Conservation (phyloP, 2,888 invertebrate species). For the Epinotia brunnichana region DNA sequence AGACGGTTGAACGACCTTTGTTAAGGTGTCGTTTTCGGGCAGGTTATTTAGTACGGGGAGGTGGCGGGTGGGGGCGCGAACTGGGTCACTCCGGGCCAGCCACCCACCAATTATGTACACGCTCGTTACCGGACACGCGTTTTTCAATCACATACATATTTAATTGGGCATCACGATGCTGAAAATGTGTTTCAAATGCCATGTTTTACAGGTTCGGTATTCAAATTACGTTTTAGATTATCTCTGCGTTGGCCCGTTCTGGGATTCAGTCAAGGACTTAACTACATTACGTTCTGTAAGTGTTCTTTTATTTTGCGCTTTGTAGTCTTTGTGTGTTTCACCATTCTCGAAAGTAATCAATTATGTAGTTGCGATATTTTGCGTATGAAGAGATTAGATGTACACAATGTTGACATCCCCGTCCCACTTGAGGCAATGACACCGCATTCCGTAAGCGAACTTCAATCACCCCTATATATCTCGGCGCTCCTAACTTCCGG, state of each 20-base stretch:
- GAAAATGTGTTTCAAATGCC: slow-evolving; percentile 79
- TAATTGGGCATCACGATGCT: slow-evolving; percentile 83
- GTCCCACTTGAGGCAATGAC: slow-evolving; percentile 39
- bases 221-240: slow-evolving; percentile 61
- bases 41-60: slow-evolving; percentile 78
- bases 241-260: slow-evolving; percentile 31
- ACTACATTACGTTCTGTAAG: slow-evolving; percentile 2
- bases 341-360: not conserved
- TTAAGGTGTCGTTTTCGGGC: slow-evolving; percentile 83
- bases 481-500: slow-evolving; percentile 60
- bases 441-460: slow-evolving; percentile 39
- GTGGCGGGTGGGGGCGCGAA: slow-evolving; percentile 65
- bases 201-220: slow-evolving; percentile 72
- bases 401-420: slow-evolving; percentile 32
- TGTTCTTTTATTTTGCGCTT: slow-evolving; percentile 8
- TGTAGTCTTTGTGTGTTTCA: not conserved
- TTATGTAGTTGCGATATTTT: too few relatives aligned
- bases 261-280: slow-evolving; percentile 16
- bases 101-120: slow-evolving; percentile 83
- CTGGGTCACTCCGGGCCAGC: slow-evolving; percentile 81
- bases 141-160: slow-evolving; percentile 85
- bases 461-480: slow-evolving; percentile 44
- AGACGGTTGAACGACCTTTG: slow-evolving; percentile 83
- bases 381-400: not conserved
- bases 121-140: slow-evolving; percentile 84